These are phyloP conservation scores for Prunella strophiata DNA, from an alignment of 2,797 vertebrate species.

Conservation along the genomic window DNA sequence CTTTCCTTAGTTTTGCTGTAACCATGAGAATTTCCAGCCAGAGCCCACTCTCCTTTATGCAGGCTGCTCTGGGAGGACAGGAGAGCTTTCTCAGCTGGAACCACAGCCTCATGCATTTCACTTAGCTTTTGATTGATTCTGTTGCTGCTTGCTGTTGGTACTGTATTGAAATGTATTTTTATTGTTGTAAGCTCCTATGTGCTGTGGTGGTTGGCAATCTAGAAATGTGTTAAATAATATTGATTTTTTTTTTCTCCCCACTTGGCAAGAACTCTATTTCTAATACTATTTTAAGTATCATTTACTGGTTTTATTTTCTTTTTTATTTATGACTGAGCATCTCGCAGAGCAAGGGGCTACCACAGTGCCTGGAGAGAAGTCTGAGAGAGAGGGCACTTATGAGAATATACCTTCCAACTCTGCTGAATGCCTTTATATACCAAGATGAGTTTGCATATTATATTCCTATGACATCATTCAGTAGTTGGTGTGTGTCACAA, in stretches of 20 bases:
- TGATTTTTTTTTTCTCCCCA: conserved; percentile 1
- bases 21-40: background rate
- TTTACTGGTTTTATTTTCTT: conserved; percentile 53
- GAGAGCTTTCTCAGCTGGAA: conserved; percentile 9
- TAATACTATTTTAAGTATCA: conserved; percentile 48
- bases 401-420: background rate
- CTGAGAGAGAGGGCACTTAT: background rate
- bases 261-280: conserved; percentile 24
- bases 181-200: conserved; percentile 31
- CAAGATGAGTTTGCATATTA: background rate
- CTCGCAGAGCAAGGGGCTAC: background rate
- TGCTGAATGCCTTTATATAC: background rate
- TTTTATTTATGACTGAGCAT: conserved; percentile 1
- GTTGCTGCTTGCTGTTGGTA: background rate
- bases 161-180: conserved; percentile 51
- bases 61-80: background rate
- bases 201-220: conserved; percentile 54
- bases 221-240: conserved; percentile 66
- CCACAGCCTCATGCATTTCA: conserved; percentile 51
- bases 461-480: background rate
- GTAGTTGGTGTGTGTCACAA: background rate
- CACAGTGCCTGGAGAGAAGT: background rate
- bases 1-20: background rate
- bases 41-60: background rate
- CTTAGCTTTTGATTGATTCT: conserved; percentile 57